A percentile compares a stretch with the other conserved stretches of the same genome.
These are phyloP conservation scores for Augochlora pura DNA, from an alignment of 1,140 invertebrate species.

Conservation along the genomic window DNA sequence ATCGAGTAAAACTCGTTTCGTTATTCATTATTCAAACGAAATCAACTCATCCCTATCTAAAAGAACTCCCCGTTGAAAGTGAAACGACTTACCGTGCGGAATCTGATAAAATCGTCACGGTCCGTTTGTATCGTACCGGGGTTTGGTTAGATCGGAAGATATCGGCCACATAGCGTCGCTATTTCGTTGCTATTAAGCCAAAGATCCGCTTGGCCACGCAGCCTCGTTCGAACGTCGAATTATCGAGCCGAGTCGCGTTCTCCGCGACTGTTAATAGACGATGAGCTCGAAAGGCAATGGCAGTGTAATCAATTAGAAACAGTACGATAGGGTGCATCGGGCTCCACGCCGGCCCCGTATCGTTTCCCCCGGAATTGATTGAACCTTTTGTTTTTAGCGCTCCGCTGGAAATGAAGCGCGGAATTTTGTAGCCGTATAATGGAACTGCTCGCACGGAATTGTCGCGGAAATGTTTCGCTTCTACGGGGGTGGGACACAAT, in stretches of 20 bases:
- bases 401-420: background rate
- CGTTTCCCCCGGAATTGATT: background rate
- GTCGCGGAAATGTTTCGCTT: too few relatives aligned
- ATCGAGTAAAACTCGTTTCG: too few relatives aligned
- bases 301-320: conserved; percentile 6
- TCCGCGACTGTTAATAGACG: background rate
- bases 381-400: background rate
- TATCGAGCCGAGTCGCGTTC: background rate
- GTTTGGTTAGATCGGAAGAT: background rate
- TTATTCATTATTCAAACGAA: too few relatives aligned
- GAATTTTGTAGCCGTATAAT: background rate
- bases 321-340: background rate
- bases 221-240: conserved; percentile 13
- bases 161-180: conserved; percentile 11
- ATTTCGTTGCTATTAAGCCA: conserved; percentile 8
- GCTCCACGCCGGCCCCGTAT: background rate
- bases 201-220: background rate
- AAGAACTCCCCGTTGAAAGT: too few relatives aligned
- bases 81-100: background rate
- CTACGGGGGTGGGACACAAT: too few relatives aligned
- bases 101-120: conserved; percentile 2
- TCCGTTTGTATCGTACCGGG: conserved; percentile 5
- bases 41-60: too few relatives aligned
- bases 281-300: background rate
- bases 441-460: background rate